phyloP scores from a whole-genome alignment of 2,113 vertebrate species.

The Arothron firmamentum region DNA sequence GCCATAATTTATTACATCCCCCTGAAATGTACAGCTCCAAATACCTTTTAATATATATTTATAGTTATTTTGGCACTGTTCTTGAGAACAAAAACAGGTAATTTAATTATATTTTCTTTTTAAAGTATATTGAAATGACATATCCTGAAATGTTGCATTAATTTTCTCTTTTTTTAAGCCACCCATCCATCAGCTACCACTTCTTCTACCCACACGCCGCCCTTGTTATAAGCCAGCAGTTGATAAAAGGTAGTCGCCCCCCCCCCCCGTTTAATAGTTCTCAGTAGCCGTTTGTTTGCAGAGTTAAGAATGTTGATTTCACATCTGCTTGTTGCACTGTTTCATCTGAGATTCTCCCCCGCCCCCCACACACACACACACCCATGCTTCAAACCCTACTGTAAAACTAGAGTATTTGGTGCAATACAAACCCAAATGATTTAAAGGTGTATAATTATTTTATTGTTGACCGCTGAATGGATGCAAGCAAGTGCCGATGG shows the following conservation, averaged over 20 bases:
- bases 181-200: background rate
- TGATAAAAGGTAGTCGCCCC: too few species aligned
- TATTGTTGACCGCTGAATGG: slow-evolving; percentile 66
- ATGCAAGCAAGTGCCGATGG: slow-evolving; percentile 59
- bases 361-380: slow-evolving; percentile 58
- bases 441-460: slow-evolving; percentile 62
- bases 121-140: background rate
- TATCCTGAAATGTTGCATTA: background rate
- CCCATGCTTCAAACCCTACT: slow-evolving; percentile 48
- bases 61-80: slow-evolving; percentile 10
- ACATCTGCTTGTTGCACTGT: slow-evolving; percentile 68
- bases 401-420: slow-evolving; percentile 64
- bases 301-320: slow-evolving; percentile 24
- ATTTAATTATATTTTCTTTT: slow-evolving; percentile 25
- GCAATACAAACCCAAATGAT: slow-evolving; percentile 70
- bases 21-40: slow-evolving; percentile 16
- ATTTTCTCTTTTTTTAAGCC: background rate
- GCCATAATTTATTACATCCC: background rate
- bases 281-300: too few species aligned
- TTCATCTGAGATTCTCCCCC: slow-evolving; percentile 64
- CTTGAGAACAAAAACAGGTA: background rate
- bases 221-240: too few species aligned
- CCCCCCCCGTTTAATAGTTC: too few species aligned
- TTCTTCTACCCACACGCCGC: background rate
- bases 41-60: slow-evolving; percentile 1